phyloP scores from a whole-genome alignment of 2,888 invertebrate species.

The Nemapogon koenigi region DNA sequence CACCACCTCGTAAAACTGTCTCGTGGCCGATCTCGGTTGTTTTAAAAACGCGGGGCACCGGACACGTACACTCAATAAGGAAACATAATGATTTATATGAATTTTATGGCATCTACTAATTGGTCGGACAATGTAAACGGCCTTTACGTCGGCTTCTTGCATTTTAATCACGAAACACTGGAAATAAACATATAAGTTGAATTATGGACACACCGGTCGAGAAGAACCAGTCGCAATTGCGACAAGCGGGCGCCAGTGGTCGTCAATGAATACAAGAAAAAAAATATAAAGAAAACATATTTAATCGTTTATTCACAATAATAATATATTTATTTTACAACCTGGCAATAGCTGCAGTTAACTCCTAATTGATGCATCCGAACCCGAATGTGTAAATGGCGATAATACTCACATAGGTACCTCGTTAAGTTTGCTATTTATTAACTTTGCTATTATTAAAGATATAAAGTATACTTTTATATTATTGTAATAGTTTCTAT shows the following conservation, averaged over 20 bases:
- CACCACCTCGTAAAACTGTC: constrained; percentile 49
- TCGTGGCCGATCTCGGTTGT: constrained; percentile 30
- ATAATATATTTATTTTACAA: constrained; percentile 5
- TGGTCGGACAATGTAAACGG: constrained; percentile 52
- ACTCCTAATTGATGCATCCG: background rate
- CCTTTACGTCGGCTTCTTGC: constrained; percentile 43
- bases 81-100: constrained; percentile 45
- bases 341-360: constrained; percentile 3
- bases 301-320: constrained; percentile 7
- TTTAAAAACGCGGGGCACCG: constrained; percentile 22
- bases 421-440: too few species aligned
- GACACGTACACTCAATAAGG: constrained; percentile 31
- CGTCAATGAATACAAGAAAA: constrained; percentile 34
- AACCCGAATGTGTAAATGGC: constrained; percentile 4
- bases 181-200: constrained; percentile 44
- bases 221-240: constrained; percentile 60
- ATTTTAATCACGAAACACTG: constrained; percentile 52
- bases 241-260: constrained; percentile 43
- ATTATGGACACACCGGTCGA: constrained; percentile 51
- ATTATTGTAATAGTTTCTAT: too few species aligned
- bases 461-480: too few species aligned
- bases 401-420: too few species aligned
- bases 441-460: too few species aligned
- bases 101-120: constrained; percentile 54
- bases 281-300: background rate